A percentile compares a stretch with the other conserved stretches of the same genome.
phyloP scores from a whole-genome alignment of 2,113 vertebrate species.

The Tragulus kanchil region DNA sequence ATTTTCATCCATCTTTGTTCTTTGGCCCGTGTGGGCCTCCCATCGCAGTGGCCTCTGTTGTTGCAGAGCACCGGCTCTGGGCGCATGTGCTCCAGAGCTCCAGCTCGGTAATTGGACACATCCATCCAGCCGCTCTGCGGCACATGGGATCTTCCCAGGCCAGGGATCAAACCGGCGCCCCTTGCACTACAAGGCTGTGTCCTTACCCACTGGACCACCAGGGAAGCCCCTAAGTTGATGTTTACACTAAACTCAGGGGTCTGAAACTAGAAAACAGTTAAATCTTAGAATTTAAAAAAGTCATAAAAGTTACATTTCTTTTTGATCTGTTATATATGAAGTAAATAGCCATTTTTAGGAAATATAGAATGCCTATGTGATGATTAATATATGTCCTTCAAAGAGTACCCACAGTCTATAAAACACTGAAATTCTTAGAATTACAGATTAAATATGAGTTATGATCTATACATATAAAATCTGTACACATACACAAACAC shows the following conservation, averaged over 20 bases:
- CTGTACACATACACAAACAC: neutral
- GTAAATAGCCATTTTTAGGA: neutral
- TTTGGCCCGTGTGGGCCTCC: too few relatives aligned
- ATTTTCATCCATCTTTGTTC: too few relatives aligned
- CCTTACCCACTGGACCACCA: too few relatives aligned
- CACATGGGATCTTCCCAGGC: too few relatives aligned
- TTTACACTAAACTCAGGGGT: neutral
- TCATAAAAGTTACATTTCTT: neutral
- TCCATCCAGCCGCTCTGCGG: too few relatives aligned
- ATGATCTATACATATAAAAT: neutral
- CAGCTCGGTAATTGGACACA: too few relatives aligned
- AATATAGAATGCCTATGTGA: neutral
- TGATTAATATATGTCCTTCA: neutral
- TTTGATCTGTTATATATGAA: neutral
- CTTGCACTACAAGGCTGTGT: too few relatives aligned
- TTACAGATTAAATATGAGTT: neutral
- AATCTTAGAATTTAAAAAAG: neutral
- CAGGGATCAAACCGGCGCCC: too few relatives aligned
- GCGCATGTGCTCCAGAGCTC: too few relatives aligned
- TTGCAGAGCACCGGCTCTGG: too few relatives aligned
- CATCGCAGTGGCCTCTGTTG: too few relatives aligned
- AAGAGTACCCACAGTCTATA: neutral
- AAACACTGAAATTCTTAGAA: neutral
- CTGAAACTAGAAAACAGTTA: neutral
- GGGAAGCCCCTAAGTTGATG: neutral